Evolutionary conservation across 2,888 invertebrate species (phyloP).

Genomic region (Germaria angustata): DNA sequence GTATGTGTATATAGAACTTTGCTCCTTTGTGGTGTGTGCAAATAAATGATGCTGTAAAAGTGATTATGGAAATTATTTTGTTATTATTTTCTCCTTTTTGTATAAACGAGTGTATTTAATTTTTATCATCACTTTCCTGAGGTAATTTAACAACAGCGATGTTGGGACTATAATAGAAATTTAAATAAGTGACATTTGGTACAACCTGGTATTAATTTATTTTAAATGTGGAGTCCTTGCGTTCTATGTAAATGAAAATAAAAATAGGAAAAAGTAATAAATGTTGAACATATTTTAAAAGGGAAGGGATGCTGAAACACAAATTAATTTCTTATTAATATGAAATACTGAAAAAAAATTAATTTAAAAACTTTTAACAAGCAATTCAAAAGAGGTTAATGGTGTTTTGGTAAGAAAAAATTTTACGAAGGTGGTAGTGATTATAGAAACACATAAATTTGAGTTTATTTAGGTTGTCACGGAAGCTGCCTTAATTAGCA

Average conservation of each 20-base stretch:
- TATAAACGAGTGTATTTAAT: conserved; percentile 10
- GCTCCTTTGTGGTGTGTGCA: not conserved
- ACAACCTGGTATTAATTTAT: conserved; percentile 21
- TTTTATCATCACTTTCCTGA: conserved; percentile 1
- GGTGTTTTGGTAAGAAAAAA: not conserved
- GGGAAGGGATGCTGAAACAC: not conserved
- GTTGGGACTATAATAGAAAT: not conserved
- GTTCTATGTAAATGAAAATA: conserved; percentile 15
- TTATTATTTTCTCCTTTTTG: conserved; percentile 7
- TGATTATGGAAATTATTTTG: conserved; percentile 46
- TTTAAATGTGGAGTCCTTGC: not conserved
- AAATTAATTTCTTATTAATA: not conserved
- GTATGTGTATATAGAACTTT: not conserved
- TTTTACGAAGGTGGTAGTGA: not conserved
- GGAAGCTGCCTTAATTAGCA: too few relatives aligned
- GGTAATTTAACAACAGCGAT: conserved; percentile 16
- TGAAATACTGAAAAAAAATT: not conserved
- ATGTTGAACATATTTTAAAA: not conserved
- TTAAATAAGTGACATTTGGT: conserved; percentile 9
- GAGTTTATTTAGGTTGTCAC: too few relatives aligned
- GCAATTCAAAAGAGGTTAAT: not conserved
- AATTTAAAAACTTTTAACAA: not conserved
- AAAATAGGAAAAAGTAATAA: not conserved
- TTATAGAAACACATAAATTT: too few relatives aligned
- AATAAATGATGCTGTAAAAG: conserved; percentile 6